phyloP scores from a whole-genome alignment of 2,797 vertebrate species.

The Macroramphosus scolopax region DNA sequence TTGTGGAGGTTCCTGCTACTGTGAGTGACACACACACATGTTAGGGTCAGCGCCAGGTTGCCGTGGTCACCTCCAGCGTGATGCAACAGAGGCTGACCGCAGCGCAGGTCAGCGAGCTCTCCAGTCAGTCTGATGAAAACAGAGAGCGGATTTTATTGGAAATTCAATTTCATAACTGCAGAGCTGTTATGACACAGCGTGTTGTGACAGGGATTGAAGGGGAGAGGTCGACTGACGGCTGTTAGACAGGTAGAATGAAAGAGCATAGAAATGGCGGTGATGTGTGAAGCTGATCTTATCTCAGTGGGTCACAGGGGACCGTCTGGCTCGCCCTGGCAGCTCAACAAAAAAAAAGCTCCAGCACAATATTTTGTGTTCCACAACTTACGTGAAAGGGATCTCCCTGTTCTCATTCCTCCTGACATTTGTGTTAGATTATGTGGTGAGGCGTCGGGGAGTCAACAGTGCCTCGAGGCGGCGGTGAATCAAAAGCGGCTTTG shows the following conservation, averaged over 20 bases:
- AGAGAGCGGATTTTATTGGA: slow-evolving; percentile 25
- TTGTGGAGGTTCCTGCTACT: too few relatives aligned
- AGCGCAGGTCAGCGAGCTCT: slow-evolving; percentile 22
- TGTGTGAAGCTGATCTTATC: too few relatives aligned
- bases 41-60: slow-evolving; percentile 13
- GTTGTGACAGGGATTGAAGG: slow-evolving; percentile 25
- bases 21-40: neutral
- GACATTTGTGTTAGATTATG: slow-evolving; percentile 31
- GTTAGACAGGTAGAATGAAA: slow-evolving; percentile 19
- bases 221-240: slow-evolving; percentile 9
- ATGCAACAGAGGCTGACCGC: slow-evolving; percentile 22
- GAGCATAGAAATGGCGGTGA: too few relatives aligned
- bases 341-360: neutral
- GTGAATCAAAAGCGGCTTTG: slow-evolving; percentile 43
- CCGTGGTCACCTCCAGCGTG: slow-evolving; percentile 27
- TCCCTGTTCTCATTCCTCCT: slow-evolving; percentile 31
- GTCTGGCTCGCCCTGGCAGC: too few relatives aligned
- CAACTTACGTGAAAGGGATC: slow-evolving; percentile 30
- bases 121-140: slow-evolving; percentile 17
- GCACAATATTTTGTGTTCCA: slow-evolving; percentile 23
- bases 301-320: too few relatives aligned
- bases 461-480: slow-evolving; percentile 31
- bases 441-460: slow-evolving; percentile 47
- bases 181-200: too few relatives aligned
- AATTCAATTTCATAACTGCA: slow-evolving; percentile 39